Evolutionary conservation across 2,113 vertebrate genomes (phyloP), one percentile per base, ranked within the genome.

Genomic region (Brachypteracias leptosomus): DNA sequence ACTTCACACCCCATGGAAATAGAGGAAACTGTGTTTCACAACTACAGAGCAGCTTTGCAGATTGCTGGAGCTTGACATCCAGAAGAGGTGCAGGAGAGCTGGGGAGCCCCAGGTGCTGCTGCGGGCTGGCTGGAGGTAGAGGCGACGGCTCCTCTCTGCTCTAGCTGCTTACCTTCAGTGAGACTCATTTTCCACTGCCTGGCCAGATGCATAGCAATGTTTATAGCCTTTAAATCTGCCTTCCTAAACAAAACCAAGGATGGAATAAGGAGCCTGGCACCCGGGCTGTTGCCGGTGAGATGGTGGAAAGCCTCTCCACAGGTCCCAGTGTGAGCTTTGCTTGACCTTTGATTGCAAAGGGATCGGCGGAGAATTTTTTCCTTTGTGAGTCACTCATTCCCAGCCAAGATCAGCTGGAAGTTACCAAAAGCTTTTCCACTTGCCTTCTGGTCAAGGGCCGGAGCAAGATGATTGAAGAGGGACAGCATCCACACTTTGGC

Each of bases 401-500:
- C 44, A 1, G 86, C 90, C 85, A 94, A 63, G 68, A 95, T 95
- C 80, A 81, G 79, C 88, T 96, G 93, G 76, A 95, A 95, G 82
- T 84, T 77, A 89, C 96, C 80, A 80, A 61, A 89, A 90, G 66
- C 76, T 95, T 93, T 96, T 94, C 92, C 52, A 5, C 87, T 94
- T 42, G 65, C 79, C 61, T 94, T 74, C 65, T 96, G 90, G 88
- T 93, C 47, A 72, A 67, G 61, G 57, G 38, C 67, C 1, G 31
- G 61, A 71, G 31, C 0, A 3, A 82, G 76, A 16, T 31, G 66
- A n/a, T 83, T 61, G 75, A 54, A 88, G 88, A 73, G 42, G 71
- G 44, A 29, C 65, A 85, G 65, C 76, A 74, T 28, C 15, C 3
- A 2, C 2, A 1, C 84, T 73, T 49, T 91, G 95, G 70, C 84